Evolutionary conservation across 2,113 vertebrate species (phyloP), one percentile per base, ranked within the genome.

Genomic region (Myxocyprinus asiaticus): DNA sequence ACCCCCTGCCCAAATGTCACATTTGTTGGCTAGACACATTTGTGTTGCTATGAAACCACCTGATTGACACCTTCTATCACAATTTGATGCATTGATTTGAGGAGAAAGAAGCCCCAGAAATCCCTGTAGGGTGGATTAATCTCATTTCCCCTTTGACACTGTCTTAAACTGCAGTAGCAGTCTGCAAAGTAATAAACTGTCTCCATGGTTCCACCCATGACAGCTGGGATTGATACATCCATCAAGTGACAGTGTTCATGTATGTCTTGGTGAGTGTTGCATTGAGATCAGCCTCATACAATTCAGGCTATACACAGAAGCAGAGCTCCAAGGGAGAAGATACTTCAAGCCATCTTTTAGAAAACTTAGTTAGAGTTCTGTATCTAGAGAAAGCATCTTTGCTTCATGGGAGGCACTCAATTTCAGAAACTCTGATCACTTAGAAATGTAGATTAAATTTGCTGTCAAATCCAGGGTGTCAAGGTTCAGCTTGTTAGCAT

Each of bases 91-190:
- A 66, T 8, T 61, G 53, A 33, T 33, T 33, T 33, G 22, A 33
- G 22, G 22, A 66, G 76, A 33, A 50, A 63, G 33, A 84, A 74
- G 51, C 72, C 66, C 51, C 65, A 48, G 66, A 61, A 77, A 63
- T 77, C 67, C 47, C 75, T 17, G 63, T 53, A 68, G 67, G 75
- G 59, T 81, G 64, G 56, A 66, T 75, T 58, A 4, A 61, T 76
- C 67, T 75, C 79, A 79, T 79, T 83, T 79, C 73, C 63, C 67
- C 67, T 81, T 83, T 85, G 66, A 67, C 82, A 64, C 10, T 33
- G 43, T 73, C 56, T 83, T 85, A 81, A n/a, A 85, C 79, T 83
- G 81, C 81, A 50, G 48, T 76, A 67, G 79, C 76, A 51, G 58
- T 63, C 33, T 66, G 65, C 69, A 70, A 64, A 83, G 65, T 7